Conservation (phyloP, 2,797 vertebrate species). For the Xyrichtys novacula region DNA sequence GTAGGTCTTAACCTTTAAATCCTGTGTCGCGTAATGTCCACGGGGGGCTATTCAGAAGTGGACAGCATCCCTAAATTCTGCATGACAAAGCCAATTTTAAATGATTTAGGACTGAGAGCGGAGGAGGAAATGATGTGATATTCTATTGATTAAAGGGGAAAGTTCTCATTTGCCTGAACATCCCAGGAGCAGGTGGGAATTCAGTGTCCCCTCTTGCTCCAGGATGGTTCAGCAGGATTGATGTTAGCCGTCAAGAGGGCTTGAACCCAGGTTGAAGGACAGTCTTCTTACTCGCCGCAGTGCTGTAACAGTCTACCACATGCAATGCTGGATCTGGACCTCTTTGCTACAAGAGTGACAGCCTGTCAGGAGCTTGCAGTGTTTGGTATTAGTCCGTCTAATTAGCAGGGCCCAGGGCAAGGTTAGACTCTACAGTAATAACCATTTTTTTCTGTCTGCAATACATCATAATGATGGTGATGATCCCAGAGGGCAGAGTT, state of each 20-base stretch:
- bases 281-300: background rate
- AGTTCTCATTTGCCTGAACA: slow-evolving; percentile 23
- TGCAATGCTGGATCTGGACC: background rate
- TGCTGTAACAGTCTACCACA: background rate
- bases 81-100: slow-evolving; percentile 32
- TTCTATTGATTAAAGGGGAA: slow-evolving; percentile 30
- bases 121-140: slow-evolving; percentile 8
- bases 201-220: slow-evolving; percentile 7
- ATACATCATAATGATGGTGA: slow-evolving; percentile 64
- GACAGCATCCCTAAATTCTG: slow-evolving; percentile 22
- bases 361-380: slow-evolving; percentile 24
- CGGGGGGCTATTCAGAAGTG: slow-evolving; percentile 15
- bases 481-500: slow-evolving; percentile 47
- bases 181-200: slow-evolving; percentile 19
- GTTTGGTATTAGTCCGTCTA: slow-evolving; percentile 40
- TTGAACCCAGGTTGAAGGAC: slow-evolving; percentile 38
- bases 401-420: slow-evolving; percentile 49
- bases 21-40: slow-evolving; percentile 24
- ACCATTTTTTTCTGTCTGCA: slow-evolving; percentile 41
- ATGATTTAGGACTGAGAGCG: slow-evolving; percentile 24
- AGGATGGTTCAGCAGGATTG: slow-evolving; percentile 35
- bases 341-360: slow-evolving; percentile 37
- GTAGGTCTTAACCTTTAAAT: slow-evolving; percentile 44
- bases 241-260: slow-evolving; percentile 42
- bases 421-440: slow-evolving; percentile 48